phyloP scores from a whole-genome alignment of 2,888 invertebrate genomes.

The Azorinus chamasolen region DNA sequence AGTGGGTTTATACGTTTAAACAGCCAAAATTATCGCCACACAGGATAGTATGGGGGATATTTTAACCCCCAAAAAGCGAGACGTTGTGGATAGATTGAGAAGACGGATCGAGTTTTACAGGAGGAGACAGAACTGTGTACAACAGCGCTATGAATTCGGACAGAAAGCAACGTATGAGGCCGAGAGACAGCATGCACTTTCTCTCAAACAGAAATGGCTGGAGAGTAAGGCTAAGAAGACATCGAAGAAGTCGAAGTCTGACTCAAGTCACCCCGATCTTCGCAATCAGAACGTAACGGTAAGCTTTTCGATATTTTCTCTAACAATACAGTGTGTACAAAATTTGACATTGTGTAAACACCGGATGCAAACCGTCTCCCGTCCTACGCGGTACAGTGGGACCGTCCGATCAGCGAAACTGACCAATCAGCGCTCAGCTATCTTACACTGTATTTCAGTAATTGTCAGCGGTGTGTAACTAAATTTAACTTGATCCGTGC shows the following conservation, averaged over 20 bases:
- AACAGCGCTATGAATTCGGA: slow-evolving; percentile 95
- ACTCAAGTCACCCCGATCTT: slow-evolving; percentile 68
- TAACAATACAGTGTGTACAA: no score
- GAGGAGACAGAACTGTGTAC: slow-evolving; percentile 93
- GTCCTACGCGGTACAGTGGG: slow-evolving; percentile 56
- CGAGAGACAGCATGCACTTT: slow-evolving; percentile 95
- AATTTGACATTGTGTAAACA: slow-evolving; percentile 11
- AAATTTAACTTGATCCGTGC: slow-evolving; percentile 61
- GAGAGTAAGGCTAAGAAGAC: slow-evolving; percentile 96
- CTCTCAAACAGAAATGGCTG: slow-evolving; percentile 95
- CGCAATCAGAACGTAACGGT: slow-evolving; percentile 78
- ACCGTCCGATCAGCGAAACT: slow-evolving; percentile 50
- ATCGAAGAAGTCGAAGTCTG: slow-evolving; percentile 73
- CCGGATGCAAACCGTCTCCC: slow-evolving; percentile 17
- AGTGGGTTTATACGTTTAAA: slow-evolving; percentile 7
- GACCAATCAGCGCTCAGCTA: slow-evolving; percentile 54
- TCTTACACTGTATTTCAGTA: slow-evolving; percentile 55
- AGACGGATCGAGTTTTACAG: slow-evolving; percentile 94
- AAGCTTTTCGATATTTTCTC: slow-evolving; percentile 44
- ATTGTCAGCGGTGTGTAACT: slow-evolving; percentile 61
- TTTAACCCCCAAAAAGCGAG: slow-evolving; percentile 87
- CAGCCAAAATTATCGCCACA: slow-evolving; percentile 43
- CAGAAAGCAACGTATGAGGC: slow-evolving; percentile 95
- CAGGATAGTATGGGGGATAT: slow-evolving; percentile 87
- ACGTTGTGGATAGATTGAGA: slow-evolving; percentile 93